A percentile compares a stretch with the other conserved stretches of the same genome.
Conservation (phyloP, 2,797 vertebrate genomes). For the Gallinago stenura region DNA sequence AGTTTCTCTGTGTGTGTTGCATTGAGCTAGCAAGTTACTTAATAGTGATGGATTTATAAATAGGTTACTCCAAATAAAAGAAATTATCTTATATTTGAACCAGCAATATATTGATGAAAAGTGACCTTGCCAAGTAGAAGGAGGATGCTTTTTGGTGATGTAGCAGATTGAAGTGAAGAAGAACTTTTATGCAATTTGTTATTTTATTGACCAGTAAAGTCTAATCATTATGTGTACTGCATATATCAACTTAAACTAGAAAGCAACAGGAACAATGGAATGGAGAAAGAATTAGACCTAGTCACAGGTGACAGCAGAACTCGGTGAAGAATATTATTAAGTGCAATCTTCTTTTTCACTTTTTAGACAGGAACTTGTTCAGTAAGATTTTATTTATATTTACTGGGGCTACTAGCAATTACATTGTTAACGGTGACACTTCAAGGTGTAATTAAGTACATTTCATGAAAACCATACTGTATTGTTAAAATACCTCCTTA, state of each 20-base stretch:
- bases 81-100: not conserved
- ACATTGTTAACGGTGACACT: not conserved
- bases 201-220: not conserved
- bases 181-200: not conserved
- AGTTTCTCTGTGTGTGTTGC: constrained; percentile 12
- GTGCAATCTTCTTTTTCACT: not conserved
- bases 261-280: not conserved
- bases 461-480: not conserved
- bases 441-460: not conserved
- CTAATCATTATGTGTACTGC: not conserved
- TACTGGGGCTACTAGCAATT: not conserved
- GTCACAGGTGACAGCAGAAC: not conserved
- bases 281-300: not conserved
- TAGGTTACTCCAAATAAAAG: constrained; percentile 10
- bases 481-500: not conserved
- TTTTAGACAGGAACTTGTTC: not conserved
- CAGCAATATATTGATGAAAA: constrained; percentile 1
- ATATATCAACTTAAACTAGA: not conserved
- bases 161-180: not conserved
- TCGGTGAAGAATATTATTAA: not conserved
- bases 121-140: not conserved
- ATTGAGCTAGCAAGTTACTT: constrained; percentile 11
- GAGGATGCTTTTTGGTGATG: not conserved
- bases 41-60: constrained; percentile 47
- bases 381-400: not conserved